Base-by-base conservation (phyloP, 2,888 invertebrate genomes). In the Sipunculus nudus region DNA sequence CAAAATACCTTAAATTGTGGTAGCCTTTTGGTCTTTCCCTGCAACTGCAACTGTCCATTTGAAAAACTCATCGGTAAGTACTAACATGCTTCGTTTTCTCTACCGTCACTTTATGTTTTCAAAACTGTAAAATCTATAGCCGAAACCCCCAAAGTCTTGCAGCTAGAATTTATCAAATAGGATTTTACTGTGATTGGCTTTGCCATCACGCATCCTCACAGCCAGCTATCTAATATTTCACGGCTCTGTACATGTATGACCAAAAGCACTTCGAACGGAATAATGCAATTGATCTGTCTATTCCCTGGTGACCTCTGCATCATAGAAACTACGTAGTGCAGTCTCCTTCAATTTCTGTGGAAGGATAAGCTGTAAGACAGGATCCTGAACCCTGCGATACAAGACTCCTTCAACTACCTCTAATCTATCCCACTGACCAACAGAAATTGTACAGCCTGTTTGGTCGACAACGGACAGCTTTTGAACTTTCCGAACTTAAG, bases 31-130 rank as follows among this genome's bases (percentile, higher is more conserved):
- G 23, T 68, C 62, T 23, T 46, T 39, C 19, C 56, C 60, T 8
- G 66, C 60, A 10, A 64, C 40, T 2, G 67, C 61, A 13, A 59
- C 23, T 1, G 61, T 53, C 45, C 62, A 68, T 19, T 55, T 48
- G 6, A 60, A 68, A 38, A 64, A 68, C 29, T 58, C 54, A 31
- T 69, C 63, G 0, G 65, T 69, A 13, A 67, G 56, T 2, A 69
- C 61, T 21, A 69, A 32, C 19, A 65, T n/a, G n/a, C n/a, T n/a
- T n/a, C 50, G 48, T 67, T 39, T 28, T 57, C 59, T 23, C 40
- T 35, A 8, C 60, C 60, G 13, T 56, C 60, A 28, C 43, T 61
- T 0, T 55, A 47, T 28, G 23, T 32, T 19, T 69, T 63, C 23
- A 65, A 21, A 19, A 47, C 31, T 16, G 63, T 23, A 32, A 58